These are phyloP conservation scores for Pachyramphus minor DNA, from an alignment of 2,113 vertebrate species.

Conservation along the genomic window DNA sequence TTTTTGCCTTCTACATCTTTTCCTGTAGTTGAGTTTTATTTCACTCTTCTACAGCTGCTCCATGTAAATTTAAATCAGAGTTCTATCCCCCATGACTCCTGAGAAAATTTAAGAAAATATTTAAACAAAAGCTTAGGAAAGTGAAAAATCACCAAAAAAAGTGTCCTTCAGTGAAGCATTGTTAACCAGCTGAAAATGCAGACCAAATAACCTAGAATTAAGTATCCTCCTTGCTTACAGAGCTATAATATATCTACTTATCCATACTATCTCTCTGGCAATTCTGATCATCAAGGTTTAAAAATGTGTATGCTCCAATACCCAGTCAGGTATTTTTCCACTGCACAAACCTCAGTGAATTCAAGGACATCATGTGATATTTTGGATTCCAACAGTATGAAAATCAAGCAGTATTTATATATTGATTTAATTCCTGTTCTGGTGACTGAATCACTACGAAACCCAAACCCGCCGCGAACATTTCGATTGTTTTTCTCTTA, in stretches of 20 bases:
- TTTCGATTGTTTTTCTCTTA: slow-evolving; percentile 51
- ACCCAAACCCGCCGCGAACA: not conserved
- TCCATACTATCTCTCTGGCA: not conserved
- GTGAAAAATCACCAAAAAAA: not conserved
- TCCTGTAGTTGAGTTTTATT: not conserved
- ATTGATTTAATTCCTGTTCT: not conserved
- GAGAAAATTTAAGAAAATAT: not conserved
- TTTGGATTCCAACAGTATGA: not conserved
- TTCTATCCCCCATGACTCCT: not conserved
- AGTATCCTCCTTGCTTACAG: not conserved
- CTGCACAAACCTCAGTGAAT: not conserved
- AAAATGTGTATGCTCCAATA: not conserved
- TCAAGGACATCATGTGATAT: not conserved
- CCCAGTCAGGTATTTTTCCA: not conserved
- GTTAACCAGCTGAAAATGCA: not conserved
- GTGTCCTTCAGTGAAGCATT: not conserved
- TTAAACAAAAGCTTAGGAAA: not conserved
- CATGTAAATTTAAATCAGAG: not conserved
- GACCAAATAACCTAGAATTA: not conserved
- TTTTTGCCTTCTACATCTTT: not conserved
- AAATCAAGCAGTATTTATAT: not conserved
- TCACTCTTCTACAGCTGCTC: not conserved
- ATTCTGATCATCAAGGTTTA: not conserved
- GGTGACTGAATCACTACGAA: not conserved
- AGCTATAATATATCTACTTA: not conserved